phyloP scores from a whole-genome alignment of 2,888 invertebrate species.

The Meghimatium bilineatum region DNA sequence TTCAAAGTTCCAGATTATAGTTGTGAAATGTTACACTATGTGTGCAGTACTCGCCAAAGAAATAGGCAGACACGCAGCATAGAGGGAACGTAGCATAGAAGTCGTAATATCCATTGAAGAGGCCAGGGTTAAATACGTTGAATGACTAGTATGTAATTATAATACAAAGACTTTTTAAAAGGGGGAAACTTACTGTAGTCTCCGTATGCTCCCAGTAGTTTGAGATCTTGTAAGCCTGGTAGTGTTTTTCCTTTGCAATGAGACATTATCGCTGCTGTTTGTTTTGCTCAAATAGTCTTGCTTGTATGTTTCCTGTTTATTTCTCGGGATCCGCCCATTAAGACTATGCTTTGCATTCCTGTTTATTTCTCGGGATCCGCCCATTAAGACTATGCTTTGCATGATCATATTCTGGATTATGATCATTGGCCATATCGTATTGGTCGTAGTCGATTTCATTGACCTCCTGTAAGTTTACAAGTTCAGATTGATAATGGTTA shows the following conservation, averaged over 20 bases:
- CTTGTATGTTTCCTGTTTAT: background rate
- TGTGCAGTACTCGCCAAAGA: too few species aligned
- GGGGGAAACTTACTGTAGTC: background rate
- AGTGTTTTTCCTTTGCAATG: background rate
- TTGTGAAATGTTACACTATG: too few species aligned
- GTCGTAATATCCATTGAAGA: too few species aligned
- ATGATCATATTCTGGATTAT: background rate
- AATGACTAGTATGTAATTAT: too few species aligned
- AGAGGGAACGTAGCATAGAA: too few species aligned
- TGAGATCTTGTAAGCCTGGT: background rate
- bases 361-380: background rate
- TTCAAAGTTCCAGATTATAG: too few species aligned
- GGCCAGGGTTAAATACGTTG: too few species aligned
- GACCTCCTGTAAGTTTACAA: background rate
- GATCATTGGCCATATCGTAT: background rate
- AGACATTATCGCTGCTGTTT: conserved; percentile 1
- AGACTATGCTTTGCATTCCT: background rate
- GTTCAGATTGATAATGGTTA: too few species aligned
- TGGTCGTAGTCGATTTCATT: background rate
- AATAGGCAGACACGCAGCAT: too few species aligned
- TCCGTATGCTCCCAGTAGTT: background rate
- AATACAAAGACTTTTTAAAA: too few species aligned
- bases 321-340: conserved; percentile 3
- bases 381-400: background rate
- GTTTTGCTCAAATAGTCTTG: background rate